Evolutionary conservation across 2,797 vertebrate genomes (phyloP).

Genomic region (Brachyrhaphis roseni): DNA sequence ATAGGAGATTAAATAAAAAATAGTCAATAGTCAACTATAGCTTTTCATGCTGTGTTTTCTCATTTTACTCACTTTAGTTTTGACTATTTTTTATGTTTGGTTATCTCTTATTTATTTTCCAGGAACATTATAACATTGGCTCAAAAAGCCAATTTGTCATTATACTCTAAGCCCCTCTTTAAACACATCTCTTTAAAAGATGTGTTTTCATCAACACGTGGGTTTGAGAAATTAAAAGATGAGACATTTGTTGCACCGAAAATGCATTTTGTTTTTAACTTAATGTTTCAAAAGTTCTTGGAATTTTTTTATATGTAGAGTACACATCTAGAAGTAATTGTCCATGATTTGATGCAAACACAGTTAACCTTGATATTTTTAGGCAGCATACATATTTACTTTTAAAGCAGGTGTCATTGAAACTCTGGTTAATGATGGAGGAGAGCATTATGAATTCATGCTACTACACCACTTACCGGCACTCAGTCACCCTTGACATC

Average conservation of each 20-base stretch:
- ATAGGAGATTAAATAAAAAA: neutral
- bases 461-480: constrained; percentile 58
- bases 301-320: neutral
- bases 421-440: constrained; percentile 58
- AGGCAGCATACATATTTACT: constrained; percentile 48
- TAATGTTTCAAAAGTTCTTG: neutral
- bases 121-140: too few relatives aligned
- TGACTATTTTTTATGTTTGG: neutral
- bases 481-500: constrained; percentile 73
- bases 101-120: neutral
- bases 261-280: neutral
- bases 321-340: neutral
- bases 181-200: neutral
- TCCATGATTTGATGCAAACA: constrained; percentile 18
- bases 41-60: neutral
- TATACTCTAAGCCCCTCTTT: too few relatives aligned
- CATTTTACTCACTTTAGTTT: neutral
- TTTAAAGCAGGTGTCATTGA: constrained; percentile 56
- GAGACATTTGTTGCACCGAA: neutral
- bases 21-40: neutral
- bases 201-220: neutral
- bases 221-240: neutral
- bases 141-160: too few relatives aligned
- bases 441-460: constrained; percentile 66
- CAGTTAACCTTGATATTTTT: constrained; percentile 24